A percentile compares a stretch with the other conserved stretches of the same genome.
Conservation (phyloP, 2,888 invertebrate genomes). For the Beris morrisii region DNA sequence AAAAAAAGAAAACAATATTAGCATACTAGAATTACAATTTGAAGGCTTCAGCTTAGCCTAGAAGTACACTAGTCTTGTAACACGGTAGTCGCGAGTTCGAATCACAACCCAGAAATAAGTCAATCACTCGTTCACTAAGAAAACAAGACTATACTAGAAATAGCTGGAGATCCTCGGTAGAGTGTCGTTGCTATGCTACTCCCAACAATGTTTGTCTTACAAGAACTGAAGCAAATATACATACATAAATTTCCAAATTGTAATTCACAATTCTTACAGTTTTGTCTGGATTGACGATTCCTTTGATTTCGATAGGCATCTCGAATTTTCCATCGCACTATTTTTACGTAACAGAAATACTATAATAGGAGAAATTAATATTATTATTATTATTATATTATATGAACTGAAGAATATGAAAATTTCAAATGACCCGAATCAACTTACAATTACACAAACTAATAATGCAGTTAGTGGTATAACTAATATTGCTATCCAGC, state of each 20-base stretch:
- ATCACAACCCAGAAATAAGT: too few relatives aligned
- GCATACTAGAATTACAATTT: too few relatives aligned
- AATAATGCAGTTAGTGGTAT: slow-evolving; percentile 13
- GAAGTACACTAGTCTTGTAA: too few relatives aligned
- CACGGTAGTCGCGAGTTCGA: too few relatives aligned
- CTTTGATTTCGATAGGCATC: slow-evolving; percentile 22
- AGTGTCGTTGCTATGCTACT: too few relatives aligned
- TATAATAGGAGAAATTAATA: not conserved
- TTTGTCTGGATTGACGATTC: slow-evolving; percentile 19
- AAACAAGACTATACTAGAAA: too few relatives aligned
- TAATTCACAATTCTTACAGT: slow-evolving; percentile 8
- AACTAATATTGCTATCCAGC: slow-evolving; percentile 13
- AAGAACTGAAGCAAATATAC: too few relatives aligned
- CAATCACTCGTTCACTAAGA: too few relatives aligned
- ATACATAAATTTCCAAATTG: not conserved
- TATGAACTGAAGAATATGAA: not conserved
- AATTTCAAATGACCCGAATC: not conserved
- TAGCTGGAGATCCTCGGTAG: too few relatives aligned
- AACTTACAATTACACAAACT: slow-evolving; percentile 15
- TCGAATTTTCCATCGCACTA: slow-evolving; percentile 13
- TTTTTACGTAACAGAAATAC: slow-evolving; percentile 18
- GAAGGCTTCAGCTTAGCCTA: too few relatives aligned
- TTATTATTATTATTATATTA: not conserved
- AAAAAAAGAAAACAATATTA: not conserved
- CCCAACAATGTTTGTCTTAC: too few relatives aligned